phyloP scores from a whole-genome alignment of 2,888 invertebrate genomes.

The Coleophora flavipennella region DNA sequence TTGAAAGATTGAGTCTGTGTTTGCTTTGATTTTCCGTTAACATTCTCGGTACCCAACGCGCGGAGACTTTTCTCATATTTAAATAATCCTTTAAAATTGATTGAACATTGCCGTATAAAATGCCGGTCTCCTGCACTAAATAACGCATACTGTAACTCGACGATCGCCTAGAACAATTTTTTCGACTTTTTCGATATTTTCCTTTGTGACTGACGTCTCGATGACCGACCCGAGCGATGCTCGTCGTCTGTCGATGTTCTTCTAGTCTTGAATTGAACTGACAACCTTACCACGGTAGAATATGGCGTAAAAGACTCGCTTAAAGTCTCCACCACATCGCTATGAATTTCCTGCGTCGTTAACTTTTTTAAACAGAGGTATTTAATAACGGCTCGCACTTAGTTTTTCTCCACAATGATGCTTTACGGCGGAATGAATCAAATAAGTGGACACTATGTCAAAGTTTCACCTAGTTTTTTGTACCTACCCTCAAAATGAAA shows the following conservation, averaged over 20 bases:
- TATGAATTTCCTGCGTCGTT: too few relatives aligned
- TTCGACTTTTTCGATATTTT: constrained; percentile 15
- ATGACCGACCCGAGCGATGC: background rate
- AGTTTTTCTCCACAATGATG: too few relatives aligned
- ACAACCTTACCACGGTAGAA: background rate
- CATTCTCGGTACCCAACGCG: background rate
- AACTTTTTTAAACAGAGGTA: too few relatives aligned
- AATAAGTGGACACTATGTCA: too few relatives aligned
- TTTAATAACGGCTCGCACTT: too few relatives aligned
- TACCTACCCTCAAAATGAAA: too few relatives aligned
- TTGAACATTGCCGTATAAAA: background rate
- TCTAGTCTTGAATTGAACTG: background rate
- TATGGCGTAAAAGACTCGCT: background rate
- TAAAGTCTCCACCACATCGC: background rate
- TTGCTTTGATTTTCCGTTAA: background rate
- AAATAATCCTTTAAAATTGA: background rate
- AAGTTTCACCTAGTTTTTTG: too few relatives aligned
- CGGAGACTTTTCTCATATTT: background rate
- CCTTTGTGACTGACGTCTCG: constrained; percentile 9
- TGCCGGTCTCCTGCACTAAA: background rate
- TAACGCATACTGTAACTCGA: background rate
- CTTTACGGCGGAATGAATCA: too few relatives aligned
- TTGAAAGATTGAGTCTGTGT: background rate
- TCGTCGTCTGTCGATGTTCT: background rate
- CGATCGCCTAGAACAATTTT: constrained; percentile 9